A percentile compares a stretch with the other conserved stretches of the same genome.
phyloP scores from a whole-genome alignment of 2,888 invertebrate species.

The Boloria selene region DNA sequence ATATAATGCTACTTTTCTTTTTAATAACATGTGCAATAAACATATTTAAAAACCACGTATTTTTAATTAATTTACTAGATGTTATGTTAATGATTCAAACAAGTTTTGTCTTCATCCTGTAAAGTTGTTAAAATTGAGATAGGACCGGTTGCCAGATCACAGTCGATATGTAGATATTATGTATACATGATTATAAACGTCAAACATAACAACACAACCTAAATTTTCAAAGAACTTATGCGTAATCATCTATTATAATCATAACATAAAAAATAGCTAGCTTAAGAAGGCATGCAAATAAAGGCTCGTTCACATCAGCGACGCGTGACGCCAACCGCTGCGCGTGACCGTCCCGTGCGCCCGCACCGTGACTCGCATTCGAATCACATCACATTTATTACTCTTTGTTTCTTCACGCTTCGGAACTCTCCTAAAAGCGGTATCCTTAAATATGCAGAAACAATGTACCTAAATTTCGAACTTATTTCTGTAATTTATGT shows the following conservation, averaged over 20 bases:
- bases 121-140: too few relatives aligned
- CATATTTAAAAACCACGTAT: too few relatives aligned
- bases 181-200: too few relatives aligned
- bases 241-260: background rate
- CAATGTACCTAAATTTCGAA: slow-evolving; percentile 8
- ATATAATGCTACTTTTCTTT: too few relatives aligned
- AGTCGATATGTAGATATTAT: too few relatives aligned
- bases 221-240: background rate
- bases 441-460: slow-evolving; percentile 45
- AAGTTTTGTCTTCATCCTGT: too few relatives aligned
- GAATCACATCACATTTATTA: slow-evolving; percentile 59
- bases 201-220: too few relatives aligned
- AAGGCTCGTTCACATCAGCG: slow-evolving; percentile 68
- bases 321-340: slow-evolving; percentile 58
- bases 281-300: slow-evolving; percentile 57
- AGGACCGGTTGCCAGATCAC: too few relatives aligned
- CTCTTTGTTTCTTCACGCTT: slow-evolving; percentile 61
- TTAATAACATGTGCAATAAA: too few relatives aligned
- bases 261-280: slow-evolving; percentile 15
- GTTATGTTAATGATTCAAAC: too few relatives aligned
- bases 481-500: background rate
- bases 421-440: slow-evolving; percentile 71
- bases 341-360: slow-evolving; percentile 77
- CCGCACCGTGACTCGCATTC: slow-evolving; percentile 70
- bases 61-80: too few relatives aligned